Evolutionary conservation across 1,140 invertebrate genomes (phyloP).

Genomic region (Linepithema humile): DNA sequence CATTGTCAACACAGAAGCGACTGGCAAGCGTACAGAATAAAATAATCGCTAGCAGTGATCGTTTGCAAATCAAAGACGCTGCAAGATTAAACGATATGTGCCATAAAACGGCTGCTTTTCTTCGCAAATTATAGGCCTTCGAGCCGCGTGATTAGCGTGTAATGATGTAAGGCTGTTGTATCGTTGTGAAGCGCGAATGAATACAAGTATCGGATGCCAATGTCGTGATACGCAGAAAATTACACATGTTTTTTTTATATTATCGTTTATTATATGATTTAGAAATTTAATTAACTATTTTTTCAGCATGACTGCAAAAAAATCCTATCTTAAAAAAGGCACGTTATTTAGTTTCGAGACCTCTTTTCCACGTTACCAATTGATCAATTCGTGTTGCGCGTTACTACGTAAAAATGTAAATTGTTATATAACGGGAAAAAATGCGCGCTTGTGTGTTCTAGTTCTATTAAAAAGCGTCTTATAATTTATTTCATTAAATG

Average conservation of each 20-base stretch:
- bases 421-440: no score
- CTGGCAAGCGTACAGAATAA: constrained; percentile 13
- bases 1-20: neutral
- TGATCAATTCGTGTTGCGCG: no score
- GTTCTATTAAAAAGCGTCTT: neutral
- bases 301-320: no score
- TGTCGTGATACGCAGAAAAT: neutral
- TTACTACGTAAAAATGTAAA: no score
- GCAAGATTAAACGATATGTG: constrained; percentile 28
- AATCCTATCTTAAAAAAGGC: no score
- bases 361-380: no score
- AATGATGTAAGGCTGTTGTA: constrained; percentile 38
- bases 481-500: neutral
- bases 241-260: neutral
- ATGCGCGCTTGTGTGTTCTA: no score
- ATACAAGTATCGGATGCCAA: neutral
- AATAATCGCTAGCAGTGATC: constrained; percentile 27
- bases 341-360: no score
- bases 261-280: neutral
- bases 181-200: neutral
- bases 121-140: constrained; percentile 47
- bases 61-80: constrained; percentile 38
- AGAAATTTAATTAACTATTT: neutral
- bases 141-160: constrained; percentile 26
- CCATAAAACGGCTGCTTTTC: neutral